These are phyloP conservation scores for Conops quadrifasciatus DNA, from an alignment of 2,888 invertebrate species.

Conservation along the genomic window DNA sequence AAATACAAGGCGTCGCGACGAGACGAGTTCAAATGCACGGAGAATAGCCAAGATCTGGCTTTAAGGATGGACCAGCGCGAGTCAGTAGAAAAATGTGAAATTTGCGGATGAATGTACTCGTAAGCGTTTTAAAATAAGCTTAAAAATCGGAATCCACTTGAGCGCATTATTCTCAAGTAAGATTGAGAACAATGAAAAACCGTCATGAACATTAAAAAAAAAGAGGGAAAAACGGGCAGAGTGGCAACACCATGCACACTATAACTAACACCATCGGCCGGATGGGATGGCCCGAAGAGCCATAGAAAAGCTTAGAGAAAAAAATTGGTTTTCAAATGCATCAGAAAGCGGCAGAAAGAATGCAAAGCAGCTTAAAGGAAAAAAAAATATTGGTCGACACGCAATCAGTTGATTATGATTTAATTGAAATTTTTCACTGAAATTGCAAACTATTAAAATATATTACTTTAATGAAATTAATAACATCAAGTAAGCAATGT, in stretches of 20 bases:
- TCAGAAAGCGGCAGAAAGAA: background rate
- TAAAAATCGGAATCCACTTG: background rate
- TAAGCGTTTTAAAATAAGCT: background rate
- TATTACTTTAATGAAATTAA: constrained; percentile 2
- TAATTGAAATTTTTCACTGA: constrained; percentile 17
- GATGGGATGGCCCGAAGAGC: background rate
- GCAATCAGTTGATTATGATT: background rate
- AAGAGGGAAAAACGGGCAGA: constrained; percentile 1
- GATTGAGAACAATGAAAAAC: background rate
- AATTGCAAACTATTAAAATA: background rate
- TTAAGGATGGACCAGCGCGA: background rate
- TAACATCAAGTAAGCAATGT: too few relatives aligned
- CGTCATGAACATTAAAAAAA: too few relatives aligned
- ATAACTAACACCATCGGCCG: too few relatives aligned
- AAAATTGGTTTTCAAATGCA: background rate
- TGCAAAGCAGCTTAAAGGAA: too few relatives aligned
- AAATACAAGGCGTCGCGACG: too few relatives aligned
- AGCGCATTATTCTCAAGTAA: background rate
- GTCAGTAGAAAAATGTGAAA: background rate
- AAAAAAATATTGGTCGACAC: too few relatives aligned
- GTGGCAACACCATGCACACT: background rate
- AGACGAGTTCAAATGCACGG: background rate
- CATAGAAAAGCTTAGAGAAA: background rate
- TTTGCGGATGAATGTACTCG: background rate
- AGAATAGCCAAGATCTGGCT: background rate